Evolutionary conservation across 2,797 vertebrate genomes (phyloP), one percentile per base, ranked within the genome.

Genomic region (Coluber constrictor): DNA sequence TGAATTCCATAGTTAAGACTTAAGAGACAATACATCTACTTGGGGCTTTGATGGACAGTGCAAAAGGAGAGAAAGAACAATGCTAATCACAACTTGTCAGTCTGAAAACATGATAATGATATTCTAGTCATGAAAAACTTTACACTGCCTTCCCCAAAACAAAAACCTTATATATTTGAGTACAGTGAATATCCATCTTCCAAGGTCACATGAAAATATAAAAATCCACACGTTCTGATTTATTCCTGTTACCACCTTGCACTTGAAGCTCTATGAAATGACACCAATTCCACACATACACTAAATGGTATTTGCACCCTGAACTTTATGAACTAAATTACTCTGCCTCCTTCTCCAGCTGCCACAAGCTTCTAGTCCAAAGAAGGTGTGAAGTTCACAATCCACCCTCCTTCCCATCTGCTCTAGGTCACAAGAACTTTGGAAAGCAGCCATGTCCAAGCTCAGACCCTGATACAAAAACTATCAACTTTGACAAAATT

Each of bases 311-410:
- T 88, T 89, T 91, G 59, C n/a, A 91, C 79, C 66, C 86, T 92
- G 92, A 93, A 92, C 87, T 92, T 93, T 32, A 88, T 56, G 89
- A 90, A 61, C 18, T 89, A 23, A 57, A 29, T 47, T 89, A 70
- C 61, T 74, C 93, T 87, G 25, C 92, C 88, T 94, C 95, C 87
- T 56, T 60, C 90, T 93, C 74, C 95, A 96, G 93, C 93, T 96
- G 94, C 93, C 93, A 29, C 55, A 55, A 43, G 15, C 4, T 55
- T 92, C 32, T 47, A 20, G 94, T 92, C 94, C 95, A 95, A 90
- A 87, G 15, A 0, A 37, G 55, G 54, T 47, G n/a, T n/a, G 29
- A 63, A 63, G 43, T 94, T 90, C 89, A 20, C 13, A 88, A 87
- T n/a, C 32, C n/a, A 83, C 29, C 2, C 70, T 92, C 86, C 54